Conservation (phyloP, 2,888 invertebrate genomes). For the Drosophila niveifrons region DNA sequence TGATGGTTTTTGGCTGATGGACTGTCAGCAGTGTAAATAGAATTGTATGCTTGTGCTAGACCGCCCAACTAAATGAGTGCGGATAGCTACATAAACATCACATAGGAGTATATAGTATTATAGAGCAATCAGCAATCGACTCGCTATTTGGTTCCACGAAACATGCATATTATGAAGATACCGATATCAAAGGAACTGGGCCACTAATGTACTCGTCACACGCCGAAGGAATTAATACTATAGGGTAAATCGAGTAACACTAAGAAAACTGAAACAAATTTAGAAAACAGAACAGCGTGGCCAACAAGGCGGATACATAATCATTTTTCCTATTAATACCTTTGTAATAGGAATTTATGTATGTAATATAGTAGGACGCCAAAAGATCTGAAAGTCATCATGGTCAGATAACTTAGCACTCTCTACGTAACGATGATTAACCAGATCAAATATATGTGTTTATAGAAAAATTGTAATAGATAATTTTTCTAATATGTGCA, state of each 20-base stretch:
- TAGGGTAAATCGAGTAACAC: slow-evolving; percentile 27
- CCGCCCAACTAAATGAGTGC: slow-evolving; percentile 29
- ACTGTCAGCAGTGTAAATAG: slow-evolving; percentile 55
- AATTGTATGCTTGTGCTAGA: slow-evolving; percentile 48
- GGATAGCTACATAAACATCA: not conserved
- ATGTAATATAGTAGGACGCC: not conserved
- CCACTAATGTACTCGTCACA: slow-evolving; percentile 29
- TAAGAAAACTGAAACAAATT: slow-evolving; percentile 15
- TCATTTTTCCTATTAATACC: slow-evolving; percentile 11
- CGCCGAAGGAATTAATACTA: slow-evolving; percentile 13
- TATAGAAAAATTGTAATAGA: too few species aligned
- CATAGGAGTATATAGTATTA: not conserved
- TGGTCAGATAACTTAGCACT: too few species aligned
- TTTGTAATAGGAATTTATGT: not conserved
- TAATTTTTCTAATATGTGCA: too few species aligned
- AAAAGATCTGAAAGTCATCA: too few species aligned
- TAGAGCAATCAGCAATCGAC: slow-evolving; percentile 9
- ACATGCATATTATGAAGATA: slow-evolving; percentile 31
- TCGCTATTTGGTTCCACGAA: slow-evolving; percentile 26
- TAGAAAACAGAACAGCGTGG: slow-evolving; percentile 2
- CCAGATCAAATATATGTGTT: not conserved
- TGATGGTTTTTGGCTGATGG: slow-evolving; percentile 52
- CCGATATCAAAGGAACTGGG: slow-evolving; percentile 39
- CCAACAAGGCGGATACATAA: slow-evolving; percentile 21
- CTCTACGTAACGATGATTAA: not conserved